These are phyloP conservation scores for Salvelinus sp. DNA, from an alignment of 2,113 vertebrate species.

Conservation along the genomic window DNA sequence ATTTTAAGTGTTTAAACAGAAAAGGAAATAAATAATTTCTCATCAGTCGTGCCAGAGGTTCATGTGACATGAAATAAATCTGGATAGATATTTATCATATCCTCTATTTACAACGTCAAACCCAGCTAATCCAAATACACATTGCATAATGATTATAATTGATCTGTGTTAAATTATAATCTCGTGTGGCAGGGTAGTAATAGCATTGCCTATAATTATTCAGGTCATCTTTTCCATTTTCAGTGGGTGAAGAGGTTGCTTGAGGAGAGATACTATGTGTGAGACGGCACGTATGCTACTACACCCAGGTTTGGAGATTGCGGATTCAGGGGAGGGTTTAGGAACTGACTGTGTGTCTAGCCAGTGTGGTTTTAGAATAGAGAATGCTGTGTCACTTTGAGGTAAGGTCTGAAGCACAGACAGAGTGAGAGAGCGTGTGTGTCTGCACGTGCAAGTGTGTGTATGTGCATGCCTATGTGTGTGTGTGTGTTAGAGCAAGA, in stretches of 20 bases:
- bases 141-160: not conserved
- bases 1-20: too few species aligned
- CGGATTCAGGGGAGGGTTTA: not conserved
- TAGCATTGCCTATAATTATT: not conserved
- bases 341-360: not conserved
- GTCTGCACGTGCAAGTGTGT: conserved; percentile 9
- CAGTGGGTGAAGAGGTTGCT: not conserved
- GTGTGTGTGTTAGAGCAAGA: too few species aligned
- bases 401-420: not conserved
- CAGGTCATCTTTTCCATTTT: not conserved
- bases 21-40: not conserved
- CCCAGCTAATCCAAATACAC: not conserved
- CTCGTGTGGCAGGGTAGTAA: not conserved
- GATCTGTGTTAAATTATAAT: not conserved
- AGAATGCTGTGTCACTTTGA: not conserved
- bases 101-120: not conserved
- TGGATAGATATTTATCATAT: too few species aligned
- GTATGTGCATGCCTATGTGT: not conserved
- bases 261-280: conserved; percentile 34
- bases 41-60: not conserved
- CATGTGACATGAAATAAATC: not conserved
- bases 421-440: not conserved
- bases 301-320: conserved; percentile 13
- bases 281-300: conserved; percentile 55
- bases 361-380: too few species aligned